phyloP scores from a whole-genome alignment of 2,888 invertebrate species.

The Isoperla grammatica region DNA sequence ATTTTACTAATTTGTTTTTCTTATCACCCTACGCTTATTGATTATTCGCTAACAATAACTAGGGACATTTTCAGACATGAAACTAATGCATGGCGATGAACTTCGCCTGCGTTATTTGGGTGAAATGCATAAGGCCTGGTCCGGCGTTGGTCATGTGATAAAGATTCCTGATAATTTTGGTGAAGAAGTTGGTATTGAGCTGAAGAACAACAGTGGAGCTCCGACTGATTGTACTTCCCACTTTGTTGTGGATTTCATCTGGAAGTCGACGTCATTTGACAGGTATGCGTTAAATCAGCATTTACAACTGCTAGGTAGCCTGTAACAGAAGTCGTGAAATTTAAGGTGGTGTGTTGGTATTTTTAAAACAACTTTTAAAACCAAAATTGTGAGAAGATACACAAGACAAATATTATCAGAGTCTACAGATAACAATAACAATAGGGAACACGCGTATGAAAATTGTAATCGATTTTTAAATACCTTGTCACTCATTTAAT shows the following conservation, averaged over 20 bases:
- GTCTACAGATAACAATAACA: no score
- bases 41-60: neutral
- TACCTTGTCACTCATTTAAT: no score
- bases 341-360: no score
- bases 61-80: slow-evolving; percentile 66
- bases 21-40: neutral
- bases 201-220: slow-evolving; percentile 87
- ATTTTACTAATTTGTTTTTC: neutral
- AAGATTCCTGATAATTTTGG: slow-evolving; percentile 94
- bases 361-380: no score
- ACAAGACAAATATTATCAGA: no score
- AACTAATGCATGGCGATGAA: slow-evolving; percentile 98
- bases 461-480: no score
- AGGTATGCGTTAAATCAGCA: no score
- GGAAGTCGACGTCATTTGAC: slow-evolving; percentile 98
- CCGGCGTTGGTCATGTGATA: slow-evolving; percentile 97
- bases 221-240: slow-evolving; percentile 92
- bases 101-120: slow-evolving; percentile 87
- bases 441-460: no score
- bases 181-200: slow-evolving; percentile 95
- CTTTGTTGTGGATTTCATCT: slow-evolving; percentile 97
- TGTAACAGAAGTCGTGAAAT: no score
- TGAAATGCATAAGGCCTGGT: slow-evolving; percentile 91
- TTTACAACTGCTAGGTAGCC: no score
- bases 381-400: no score